Evolutionary conservation across 2,113 vertebrate genomes (phyloP).

Genomic region (Ginglymostoma cirratum): DNA sequence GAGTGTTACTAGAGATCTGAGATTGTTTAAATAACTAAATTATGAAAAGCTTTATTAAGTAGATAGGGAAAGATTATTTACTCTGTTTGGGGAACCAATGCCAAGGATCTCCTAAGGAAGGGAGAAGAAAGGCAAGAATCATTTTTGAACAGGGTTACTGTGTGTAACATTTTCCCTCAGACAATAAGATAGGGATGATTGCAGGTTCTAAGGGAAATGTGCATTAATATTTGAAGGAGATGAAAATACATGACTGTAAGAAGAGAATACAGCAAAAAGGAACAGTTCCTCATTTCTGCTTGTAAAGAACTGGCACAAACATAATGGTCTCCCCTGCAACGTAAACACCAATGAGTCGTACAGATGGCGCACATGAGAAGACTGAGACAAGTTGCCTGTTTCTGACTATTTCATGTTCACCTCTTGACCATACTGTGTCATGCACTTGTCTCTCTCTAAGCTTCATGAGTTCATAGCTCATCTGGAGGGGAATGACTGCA

Average conservation of each 20-base stretch:
- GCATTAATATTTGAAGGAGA: not conserved
- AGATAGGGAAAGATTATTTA: not conserved
- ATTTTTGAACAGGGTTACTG: not conserved
- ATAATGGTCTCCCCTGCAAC: not conserved
- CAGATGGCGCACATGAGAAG: not conserved
- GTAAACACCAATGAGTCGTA: not conserved
- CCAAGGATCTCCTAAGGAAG: not conserved
- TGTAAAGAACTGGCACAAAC: not conserved
- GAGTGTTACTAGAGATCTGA: not conserved
- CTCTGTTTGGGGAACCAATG: not conserved
- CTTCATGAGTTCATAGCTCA: not conserved
- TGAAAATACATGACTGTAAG: not conserved
- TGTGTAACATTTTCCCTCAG: not conserved
- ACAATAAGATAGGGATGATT: not conserved
- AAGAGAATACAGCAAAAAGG: not conserved
- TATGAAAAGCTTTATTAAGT: not conserved
- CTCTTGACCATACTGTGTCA: not conserved
- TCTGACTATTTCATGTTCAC: not conserved
- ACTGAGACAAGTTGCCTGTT: not conserved
- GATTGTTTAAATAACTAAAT: not conserved
- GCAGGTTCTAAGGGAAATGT: not conserved
- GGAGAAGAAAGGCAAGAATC: not conserved
- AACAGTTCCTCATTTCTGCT: not conserved
- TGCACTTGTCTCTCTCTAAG: not conserved
- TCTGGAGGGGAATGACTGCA: not conserved